Evolutionary conservation across 2,113 vertebrate genomes (phyloP).

Genomic region (Suncus etruscus): DNA sequence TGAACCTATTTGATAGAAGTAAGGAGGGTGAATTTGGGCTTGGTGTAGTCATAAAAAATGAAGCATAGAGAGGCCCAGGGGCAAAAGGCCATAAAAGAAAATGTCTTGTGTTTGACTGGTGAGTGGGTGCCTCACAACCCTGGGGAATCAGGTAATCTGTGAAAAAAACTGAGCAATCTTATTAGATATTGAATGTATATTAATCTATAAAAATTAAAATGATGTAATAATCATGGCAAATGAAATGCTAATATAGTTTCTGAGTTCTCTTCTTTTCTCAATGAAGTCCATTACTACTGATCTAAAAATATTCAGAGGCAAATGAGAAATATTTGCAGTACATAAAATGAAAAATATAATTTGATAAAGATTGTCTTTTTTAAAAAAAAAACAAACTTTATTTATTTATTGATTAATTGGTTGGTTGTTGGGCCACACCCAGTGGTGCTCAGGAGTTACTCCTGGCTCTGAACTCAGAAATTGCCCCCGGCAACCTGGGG

Average conservation of each 20-base stretch:
- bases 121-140: neutral
- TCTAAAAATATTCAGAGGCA: neutral
- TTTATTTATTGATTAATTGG: too few relatives aligned
- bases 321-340: neutral
- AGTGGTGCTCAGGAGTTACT: too few relatives aligned
- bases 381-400: too few relatives aligned
- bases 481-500: too few relatives aligned
- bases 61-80: neutral
- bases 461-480: too few relatives aligned
- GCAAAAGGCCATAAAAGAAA: neutral
- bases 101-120: neutral
- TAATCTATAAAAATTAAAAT: neutral
- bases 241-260: neutral
- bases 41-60: neutral
- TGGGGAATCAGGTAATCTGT: neutral
- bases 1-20: neutral
- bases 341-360: neutral
- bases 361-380: too few relatives aligned
- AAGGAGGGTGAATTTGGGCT: neutral
- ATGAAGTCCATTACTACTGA: neutral
- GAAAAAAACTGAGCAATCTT: neutral
- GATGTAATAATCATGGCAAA: neutral
- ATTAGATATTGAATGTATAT: neutral
- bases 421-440: too few relatives aligned
- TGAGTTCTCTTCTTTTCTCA: constrained; percentile 7